Percentiles rank a stretch among this genome's conserved stretches.
Conservation (phyloP, 2,797 vertebrate species). For the Acanthiza pusilla region DNA sequence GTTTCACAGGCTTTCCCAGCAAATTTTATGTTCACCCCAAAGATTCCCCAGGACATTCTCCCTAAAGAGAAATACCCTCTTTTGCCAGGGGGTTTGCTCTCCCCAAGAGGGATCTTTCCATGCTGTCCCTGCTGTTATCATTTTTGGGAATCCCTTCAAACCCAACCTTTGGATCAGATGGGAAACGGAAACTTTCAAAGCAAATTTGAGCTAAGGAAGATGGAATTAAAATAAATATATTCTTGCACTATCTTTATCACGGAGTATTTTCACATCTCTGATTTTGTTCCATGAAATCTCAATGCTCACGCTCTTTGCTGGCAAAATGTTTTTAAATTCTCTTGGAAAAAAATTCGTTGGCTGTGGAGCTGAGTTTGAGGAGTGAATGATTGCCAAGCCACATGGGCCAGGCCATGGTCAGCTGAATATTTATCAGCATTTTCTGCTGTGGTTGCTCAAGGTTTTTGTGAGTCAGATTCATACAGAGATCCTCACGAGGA, state of each 20-base stretch:
- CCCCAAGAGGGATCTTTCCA: background rate
- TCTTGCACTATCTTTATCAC: background rate
- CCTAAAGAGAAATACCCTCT: background rate
- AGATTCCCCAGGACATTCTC: background rate
- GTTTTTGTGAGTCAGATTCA: background rate
- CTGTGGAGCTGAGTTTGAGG: background rate
- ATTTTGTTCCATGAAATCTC: background rate
- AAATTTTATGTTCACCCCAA: background rate
- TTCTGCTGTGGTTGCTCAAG: background rate
- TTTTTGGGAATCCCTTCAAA: background rate
- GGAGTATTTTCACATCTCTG: background rate
- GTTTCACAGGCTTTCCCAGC: background rate
- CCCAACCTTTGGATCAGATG: background rate
- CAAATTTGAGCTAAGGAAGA: background rate
- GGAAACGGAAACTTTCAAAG: background rate
- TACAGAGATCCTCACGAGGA: background rate
- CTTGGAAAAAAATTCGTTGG: background rate
- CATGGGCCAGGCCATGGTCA: background rate
- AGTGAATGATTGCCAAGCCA: background rate
- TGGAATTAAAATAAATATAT: background rate
- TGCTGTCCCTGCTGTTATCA: fast-evolving
- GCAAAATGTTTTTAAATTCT: background rate
- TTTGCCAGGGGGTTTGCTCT: background rate
- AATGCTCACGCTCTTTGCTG: fast-evolving
- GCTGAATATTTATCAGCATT: background rate